phyloP scores from a whole-genome alignment of 2,888 invertebrate species.

The Gerris lacustris region DNA sequence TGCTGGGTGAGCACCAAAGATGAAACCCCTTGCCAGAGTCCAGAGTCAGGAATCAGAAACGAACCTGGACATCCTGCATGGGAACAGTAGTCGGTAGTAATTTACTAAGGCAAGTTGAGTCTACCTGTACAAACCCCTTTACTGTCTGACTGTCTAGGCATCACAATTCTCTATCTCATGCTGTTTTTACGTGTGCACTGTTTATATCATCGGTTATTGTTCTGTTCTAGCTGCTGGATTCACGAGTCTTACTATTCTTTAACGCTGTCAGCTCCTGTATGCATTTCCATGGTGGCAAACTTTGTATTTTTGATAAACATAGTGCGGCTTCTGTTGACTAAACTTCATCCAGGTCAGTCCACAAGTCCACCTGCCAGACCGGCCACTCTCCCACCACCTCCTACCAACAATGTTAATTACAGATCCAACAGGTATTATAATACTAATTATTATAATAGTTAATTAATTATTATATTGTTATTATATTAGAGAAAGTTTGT shows the following conservation, averaged over 20 bases:
- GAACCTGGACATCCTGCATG: no score
- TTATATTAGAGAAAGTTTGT: no score
- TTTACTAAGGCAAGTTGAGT: no score
- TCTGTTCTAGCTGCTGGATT: slow-evolving; percentile 55
- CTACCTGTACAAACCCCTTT: no score
- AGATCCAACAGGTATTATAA: slow-evolving; percentile 25
- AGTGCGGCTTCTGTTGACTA: slow-evolving; percentile 69
- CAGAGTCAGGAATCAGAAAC: no score
- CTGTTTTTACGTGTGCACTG: no score
- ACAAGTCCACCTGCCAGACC: slow-evolving; percentile 32
- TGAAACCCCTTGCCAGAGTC: no score
- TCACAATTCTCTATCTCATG: no score
- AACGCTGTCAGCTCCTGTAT: slow-evolving; percentile 65
- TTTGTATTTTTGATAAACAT: slow-evolving; percentile 79
- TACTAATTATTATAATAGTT: not conserved
- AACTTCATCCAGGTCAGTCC: slow-evolving; percentile 47
- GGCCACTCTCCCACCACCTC: slow-evolving; percentile 54
- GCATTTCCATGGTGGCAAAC: slow-evolving; percentile 66
- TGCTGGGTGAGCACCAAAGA: no score
- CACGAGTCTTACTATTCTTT: slow-evolving; percentile 55
- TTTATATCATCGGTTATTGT: not conserved
- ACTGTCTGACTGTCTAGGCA: no score
- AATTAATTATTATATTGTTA: not conserved
- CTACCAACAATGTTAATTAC: slow-evolving; percentile 33
- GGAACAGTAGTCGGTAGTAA: no score